A percentile compares a stretch with the other conserved stretches of the same genome.
These are phyloP conservation scores for Heliconius erato DNA, from an alignment of 2,888 invertebrate species.

Conservation along the genomic window DNA sequence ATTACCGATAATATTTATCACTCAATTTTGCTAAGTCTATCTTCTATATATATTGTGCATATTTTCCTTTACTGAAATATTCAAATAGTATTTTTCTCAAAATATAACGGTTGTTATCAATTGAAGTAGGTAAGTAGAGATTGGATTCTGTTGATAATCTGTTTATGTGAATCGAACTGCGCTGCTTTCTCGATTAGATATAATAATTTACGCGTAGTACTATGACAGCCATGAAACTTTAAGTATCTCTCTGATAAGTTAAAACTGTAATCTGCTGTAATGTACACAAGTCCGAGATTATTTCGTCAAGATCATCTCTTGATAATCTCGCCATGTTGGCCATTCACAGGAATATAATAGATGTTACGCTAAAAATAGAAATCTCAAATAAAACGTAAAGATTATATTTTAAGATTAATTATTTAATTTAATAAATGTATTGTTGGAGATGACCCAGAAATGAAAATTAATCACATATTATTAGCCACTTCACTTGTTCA, in stretches of 20 bases:
- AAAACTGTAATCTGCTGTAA: constrained; percentile 14
- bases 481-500: constrained; percentile 65
- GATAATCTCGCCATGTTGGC: constrained; percentile 30
- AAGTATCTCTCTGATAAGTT: background rate
- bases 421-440: constrained; percentile 43
- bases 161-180: constrained; percentile 24
- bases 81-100: constrained; percentile 2
- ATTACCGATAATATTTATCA: background rate
- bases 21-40: background rate
- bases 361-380: background rate
- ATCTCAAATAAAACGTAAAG: background rate
- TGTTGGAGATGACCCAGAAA: constrained; percentile 62
- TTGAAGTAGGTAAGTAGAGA: constrained; percentile 46
- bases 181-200: constrained; percentile 52
- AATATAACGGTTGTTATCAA: constrained; percentile 11
- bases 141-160: constrained; percentile 33
- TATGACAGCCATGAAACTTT: constrained; percentile 10
- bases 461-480: constrained; percentile 63
- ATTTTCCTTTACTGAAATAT: constrained; percentile 8
- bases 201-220: constrained; percentile 47
- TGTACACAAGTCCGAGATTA: constrained; percentile 35
- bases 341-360: background rate
- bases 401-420: background rate
- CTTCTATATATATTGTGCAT: background rate
- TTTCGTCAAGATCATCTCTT: constrained; percentile 25